A percentile compares a stretch with the other conserved stretches of the same genome.
Conservation (phyloP, 2,888 invertebrate genomes). For the Gasteruption jaculator region DNA sequence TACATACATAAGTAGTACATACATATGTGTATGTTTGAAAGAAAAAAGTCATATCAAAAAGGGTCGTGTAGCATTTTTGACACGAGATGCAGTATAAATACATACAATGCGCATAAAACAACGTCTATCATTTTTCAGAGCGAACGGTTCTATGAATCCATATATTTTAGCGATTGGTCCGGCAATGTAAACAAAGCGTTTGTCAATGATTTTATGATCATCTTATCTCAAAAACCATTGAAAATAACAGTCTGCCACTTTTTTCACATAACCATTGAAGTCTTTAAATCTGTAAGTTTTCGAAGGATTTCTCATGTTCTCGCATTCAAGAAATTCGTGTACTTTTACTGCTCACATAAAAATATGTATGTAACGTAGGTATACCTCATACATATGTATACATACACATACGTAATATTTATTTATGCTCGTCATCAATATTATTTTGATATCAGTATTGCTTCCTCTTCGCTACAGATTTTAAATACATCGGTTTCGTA, state of each 20-base stretch:
- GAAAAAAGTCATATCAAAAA: too few species aligned
- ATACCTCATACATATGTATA: too few species aligned
- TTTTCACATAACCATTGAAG: constrained; percentile 14
- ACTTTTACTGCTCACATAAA: too few species aligned
- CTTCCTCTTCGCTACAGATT: constrained; percentile 10
- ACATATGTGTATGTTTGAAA: background rate
- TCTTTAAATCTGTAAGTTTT: constrained; percentile 15
- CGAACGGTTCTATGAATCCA: constrained; percentile 5
- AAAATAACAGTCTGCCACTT: constrained; percentile 7
- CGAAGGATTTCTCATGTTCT: background rate
- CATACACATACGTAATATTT: too few species aligned
- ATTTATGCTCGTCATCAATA: too few species aligned
- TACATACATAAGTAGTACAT: background rate
- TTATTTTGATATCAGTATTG: too few species aligned
- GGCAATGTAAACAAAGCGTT: background rate
- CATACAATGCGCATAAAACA: too few species aligned
- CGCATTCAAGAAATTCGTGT: too few species aligned
- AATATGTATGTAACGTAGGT: too few species aligned
- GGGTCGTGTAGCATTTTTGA: too few species aligned
- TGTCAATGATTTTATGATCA: background rate
- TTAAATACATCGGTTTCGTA: constrained; percentile 12
- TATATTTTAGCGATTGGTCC: constrained; percentile 11
- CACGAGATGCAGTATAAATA: too few species aligned
- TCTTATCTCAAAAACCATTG: constrained; percentile 7
- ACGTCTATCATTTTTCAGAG: constrained; percentile 4